Conservation (phyloP, 2,113 vertebrate genomes). For the Aramus guarauna region DNA sequence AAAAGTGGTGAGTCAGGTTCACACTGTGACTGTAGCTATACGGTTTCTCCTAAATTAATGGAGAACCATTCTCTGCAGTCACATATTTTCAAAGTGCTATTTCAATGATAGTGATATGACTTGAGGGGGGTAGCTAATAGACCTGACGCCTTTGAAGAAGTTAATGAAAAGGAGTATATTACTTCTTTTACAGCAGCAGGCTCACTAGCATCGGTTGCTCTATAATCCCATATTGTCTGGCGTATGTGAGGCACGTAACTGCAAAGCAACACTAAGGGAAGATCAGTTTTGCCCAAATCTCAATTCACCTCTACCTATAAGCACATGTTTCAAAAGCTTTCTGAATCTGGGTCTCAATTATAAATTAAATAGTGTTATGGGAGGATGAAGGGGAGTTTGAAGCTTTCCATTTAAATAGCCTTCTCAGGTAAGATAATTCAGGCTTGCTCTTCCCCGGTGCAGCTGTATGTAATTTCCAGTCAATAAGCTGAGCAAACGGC, state of each 20-base stretch:
- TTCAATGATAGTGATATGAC: not conserved
- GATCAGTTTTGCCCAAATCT: not conserved
- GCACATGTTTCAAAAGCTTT: not conserved
- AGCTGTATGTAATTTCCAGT: conserved; percentile 40
- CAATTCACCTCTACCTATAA: not conserved
- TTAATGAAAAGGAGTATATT: not conserved
- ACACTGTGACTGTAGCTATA: not conserved
- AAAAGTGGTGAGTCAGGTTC: not conserved
- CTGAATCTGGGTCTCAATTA: not conserved
- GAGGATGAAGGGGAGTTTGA: not conserved
- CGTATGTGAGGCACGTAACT: not conserved
- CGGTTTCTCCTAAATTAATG: not conserved
- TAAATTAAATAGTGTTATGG: not conserved
- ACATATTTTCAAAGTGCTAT: not conserved
- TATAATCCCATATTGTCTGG: not conserved
- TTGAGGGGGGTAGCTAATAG: not conserved
- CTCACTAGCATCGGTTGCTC: not conserved
- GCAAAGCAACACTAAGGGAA: not conserved
- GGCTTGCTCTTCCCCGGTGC: not conserved
- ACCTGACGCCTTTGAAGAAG: not conserved
- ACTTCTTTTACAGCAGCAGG: not conserved
- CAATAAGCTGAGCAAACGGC: conserved; percentile 36
- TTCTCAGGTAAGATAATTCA: conserved; percentile 1
- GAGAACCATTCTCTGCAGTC: not conserved
- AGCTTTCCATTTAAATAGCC: conserved; percentile 14